Conservation (phyloP, 2,797 vertebrate genomes). For the Buphagus erythrorhynchus region DNA sequence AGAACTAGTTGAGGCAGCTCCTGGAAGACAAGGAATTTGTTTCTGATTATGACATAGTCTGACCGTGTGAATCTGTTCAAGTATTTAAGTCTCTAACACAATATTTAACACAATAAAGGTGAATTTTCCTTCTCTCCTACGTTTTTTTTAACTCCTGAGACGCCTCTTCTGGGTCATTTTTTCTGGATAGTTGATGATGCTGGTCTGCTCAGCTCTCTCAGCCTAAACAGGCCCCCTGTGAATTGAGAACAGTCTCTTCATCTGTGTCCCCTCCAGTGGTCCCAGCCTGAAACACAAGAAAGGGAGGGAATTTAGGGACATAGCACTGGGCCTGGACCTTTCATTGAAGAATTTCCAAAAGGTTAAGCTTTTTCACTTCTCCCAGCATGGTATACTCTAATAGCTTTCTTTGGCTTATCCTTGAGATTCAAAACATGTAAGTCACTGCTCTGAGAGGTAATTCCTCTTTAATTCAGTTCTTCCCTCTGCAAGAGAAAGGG, state of each 20-base stretch:
- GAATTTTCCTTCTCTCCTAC: background rate
- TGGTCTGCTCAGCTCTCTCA: background rate
- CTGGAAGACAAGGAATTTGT: background rate
- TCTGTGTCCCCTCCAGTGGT: background rate
- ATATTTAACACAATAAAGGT: background rate
- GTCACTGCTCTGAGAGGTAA: background rate
- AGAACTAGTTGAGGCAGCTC: background rate
- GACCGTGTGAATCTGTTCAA: background rate
- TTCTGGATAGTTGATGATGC: background rate
- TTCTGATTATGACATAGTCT: background rate
- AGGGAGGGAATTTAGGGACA: background rate
- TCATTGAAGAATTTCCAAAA: background rate
- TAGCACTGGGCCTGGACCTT: background rate
- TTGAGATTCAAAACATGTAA: background rate
- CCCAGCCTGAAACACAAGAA: background rate
- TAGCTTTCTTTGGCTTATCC: background rate
- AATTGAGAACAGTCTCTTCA: background rate
- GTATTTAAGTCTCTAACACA: background rate
- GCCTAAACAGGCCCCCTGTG: background rate
- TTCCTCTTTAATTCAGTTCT: slow-evolving; percentile 1
- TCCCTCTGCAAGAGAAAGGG: background rate
- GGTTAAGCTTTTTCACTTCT: background rate
- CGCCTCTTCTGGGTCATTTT: background rate
- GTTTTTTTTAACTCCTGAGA: background rate
- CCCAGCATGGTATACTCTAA: background rate